Evolutionary conservation across 2,888 invertebrate species (phyloP), one percentile per base, ranked within the genome.

Genomic region (Drosophila niveifrons): DNA sequence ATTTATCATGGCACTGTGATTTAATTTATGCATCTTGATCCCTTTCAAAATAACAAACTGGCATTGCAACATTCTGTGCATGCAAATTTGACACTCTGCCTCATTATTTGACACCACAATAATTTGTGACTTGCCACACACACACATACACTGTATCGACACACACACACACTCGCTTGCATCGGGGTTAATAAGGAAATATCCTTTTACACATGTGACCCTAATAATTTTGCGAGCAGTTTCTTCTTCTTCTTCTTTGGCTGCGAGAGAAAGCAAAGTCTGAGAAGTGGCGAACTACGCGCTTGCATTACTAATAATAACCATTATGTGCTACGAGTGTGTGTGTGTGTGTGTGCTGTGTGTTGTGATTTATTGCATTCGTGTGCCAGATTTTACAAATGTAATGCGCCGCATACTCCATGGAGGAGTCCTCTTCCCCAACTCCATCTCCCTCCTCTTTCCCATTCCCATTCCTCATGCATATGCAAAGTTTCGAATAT

Each of bases 361-460:
- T 80, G 84, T 80, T 82, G 82, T 91, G 90, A 90, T 90, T 90
- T 90, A 90, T 90, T 81, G 90, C 90, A 89, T 90, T 90, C 84
- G 87, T 90, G 88, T 91, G 90, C 91, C 90, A 91, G 90, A 90
- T 90, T 90, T 90, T 86, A 89, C 89, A 88, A 88, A 89, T 85
- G 88, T 84, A 81, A 89, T 87, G 82, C 80, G 80, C 86, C 44
- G 47, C 23, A 63, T 28, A 61, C 66, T 48, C 53, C 44, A 18
- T 47, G 36, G 28, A 63, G 18, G 23, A 23, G 23, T 55, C 58
- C 17, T 59, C 56, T 57, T 43, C 58, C 52, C 48, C 47, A 44
- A 39, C 10, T 36, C 57, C 55, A 36, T 28, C 10, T 13, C 15
- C 41, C 47, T 13, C 31, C 55, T 58, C 51, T 52, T 48, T 10